These are phyloP conservation scores for Thunnus thynnus DNA, from an alignment of 2,113 vertebrate genomes.

Conservation along the genomic window DNA sequence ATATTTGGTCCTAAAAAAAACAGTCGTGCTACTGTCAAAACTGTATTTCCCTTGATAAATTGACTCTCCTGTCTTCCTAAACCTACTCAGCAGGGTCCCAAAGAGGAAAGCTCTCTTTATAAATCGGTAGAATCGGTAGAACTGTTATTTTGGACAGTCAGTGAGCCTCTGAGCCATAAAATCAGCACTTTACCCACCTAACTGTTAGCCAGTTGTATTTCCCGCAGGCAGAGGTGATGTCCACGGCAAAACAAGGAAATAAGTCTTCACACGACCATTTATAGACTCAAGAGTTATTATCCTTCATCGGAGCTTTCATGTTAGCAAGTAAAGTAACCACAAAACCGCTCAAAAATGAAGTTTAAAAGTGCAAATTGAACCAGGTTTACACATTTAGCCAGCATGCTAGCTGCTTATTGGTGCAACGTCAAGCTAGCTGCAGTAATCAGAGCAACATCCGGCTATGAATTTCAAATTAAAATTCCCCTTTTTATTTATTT, in stretches of 20 bases:
- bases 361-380: conserved; percentile 2
- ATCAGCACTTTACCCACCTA: conserved; percentile 53
- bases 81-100: background rate
- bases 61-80: background rate
- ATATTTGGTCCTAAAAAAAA: background rate
- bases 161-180: background rate
- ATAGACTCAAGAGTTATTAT: background rate
- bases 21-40: background rate
- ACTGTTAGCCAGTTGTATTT: conserved; percentile 4
- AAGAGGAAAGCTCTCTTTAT: background rate
- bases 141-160: background rate
- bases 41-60: background rate
- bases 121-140: background rate
- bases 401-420: conserved; percentile 47
- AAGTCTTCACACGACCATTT: background rate
- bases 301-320: background rate
- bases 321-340: background rate
- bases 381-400: conserved; percentile 57
- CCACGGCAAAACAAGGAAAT: conserved; percentile 19
- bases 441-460: background rate
- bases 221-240: conserved; percentile 32
- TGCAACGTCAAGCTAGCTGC: background rate
- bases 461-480: conserved; percentile 43
- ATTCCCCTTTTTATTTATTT: background rate
- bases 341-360: background rate